Conservation (phyloP, 2,797 vertebrate genomes). For the Euphonia xanthogaster region DNA sequence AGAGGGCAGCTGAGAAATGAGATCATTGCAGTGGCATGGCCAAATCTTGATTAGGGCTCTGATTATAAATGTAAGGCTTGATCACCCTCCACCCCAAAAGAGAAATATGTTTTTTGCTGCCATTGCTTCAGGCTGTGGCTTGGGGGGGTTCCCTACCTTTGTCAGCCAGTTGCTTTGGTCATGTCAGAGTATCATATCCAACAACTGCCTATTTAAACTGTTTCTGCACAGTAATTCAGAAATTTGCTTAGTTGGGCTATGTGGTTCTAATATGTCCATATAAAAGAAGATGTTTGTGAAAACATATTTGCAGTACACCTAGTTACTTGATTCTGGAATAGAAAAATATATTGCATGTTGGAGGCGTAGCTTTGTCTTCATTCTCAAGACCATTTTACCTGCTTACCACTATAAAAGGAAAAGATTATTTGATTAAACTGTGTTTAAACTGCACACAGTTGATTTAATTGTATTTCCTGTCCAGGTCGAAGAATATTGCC, state of each 20-base stretch:
- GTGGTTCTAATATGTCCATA: neutral
- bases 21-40: neutral
- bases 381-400: neutral
- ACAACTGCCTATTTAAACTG: neutral
- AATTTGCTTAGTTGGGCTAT: neutral
- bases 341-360: neutral
- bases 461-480: neutral
- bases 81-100: neutral
- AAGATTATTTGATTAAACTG: neutral
- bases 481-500: neutral
- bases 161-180: neutral
- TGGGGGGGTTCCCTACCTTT: fast-evolving
- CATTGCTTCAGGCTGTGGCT: neutral
- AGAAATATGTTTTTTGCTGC: neutral
- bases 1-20: neutral
- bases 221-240: neutral
- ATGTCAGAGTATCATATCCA: neutral
- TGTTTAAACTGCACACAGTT: neutral
- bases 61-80: neutral
- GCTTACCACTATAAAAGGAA: neutral
- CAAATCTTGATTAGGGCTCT: neutral
- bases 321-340: neutral
- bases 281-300: neutral
- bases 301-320: fast-evolving
- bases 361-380: neutral